These are phyloP conservation scores for Nebria ingens DNA, from an alignment of 1,140 invertebrate species.

Conservation along the genomic window DNA sequence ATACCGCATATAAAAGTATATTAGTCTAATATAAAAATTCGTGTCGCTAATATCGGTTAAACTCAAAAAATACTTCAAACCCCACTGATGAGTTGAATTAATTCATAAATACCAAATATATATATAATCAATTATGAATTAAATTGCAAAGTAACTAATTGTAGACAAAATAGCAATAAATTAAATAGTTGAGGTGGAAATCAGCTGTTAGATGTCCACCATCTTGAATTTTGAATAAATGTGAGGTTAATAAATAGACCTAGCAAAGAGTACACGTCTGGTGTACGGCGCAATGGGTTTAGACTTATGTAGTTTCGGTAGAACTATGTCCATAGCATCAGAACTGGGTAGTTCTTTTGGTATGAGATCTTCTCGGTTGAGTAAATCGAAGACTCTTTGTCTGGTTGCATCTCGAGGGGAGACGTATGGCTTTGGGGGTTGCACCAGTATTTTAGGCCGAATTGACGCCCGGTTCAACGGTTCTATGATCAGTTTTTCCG, in stretches of 20 bases:
- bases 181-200: too few relatives aligned
- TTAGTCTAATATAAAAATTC: not conserved
- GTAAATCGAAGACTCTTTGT: slow-evolving; percentile 42
- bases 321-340: slow-evolving; percentile 48
- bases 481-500: slow-evolving; percentile 26
- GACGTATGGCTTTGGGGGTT: slow-evolving; percentile 49
- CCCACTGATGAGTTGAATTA: too few relatives aligned
- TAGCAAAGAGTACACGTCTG: too few relatives aligned
- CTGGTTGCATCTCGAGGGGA: slow-evolving; percentile 49
- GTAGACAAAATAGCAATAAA: too few relatives aligned
- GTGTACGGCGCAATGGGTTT: slow-evolving; percentile 31
- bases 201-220: too few relatives aligned
- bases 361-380: slow-evolving; percentile 41
- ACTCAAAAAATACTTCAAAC: too few relatives aligned
- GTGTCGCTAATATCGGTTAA: too few relatives aligned
- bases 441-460: slow-evolving; percentile 41
- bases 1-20: not conserved
- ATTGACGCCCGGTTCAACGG: slow-evolving; percentile 41
- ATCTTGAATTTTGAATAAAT: too few relatives aligned
- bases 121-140: too few relatives aligned
- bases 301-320: slow-evolving; percentile 44
- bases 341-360: slow-evolving; percentile 42
- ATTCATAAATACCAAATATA: too few relatives aligned
- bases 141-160: too few relatives aligned
- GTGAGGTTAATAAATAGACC: too few relatives aligned